Evolutionary conservation across 2,888 invertebrate species (phyloP), one percentile per base, ranked within the genome.

Genomic region (Caenorhabditis sp.): DNA sequence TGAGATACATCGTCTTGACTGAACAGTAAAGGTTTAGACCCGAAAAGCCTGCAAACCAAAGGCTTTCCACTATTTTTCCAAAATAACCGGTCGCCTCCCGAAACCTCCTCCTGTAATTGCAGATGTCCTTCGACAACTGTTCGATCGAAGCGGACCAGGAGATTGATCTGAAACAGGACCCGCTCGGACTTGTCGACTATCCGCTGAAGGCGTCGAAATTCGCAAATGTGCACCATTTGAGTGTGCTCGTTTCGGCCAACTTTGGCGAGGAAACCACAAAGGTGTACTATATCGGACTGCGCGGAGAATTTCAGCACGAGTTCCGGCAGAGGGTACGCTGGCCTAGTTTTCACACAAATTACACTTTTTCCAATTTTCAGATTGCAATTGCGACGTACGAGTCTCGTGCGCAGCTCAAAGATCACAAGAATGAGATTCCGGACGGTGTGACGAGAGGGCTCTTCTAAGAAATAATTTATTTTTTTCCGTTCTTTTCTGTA

Each of bases 61-160:
- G n/a, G n/a, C n/a, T n/a, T n/a, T n/a, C n/a, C n/a, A n/a, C n/a
- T n/a, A n/a, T n/a, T n/a, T n/a, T n/a, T n/a, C n/a, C n/a, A n/a
- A n/a, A n/a, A n/a, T n/a, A n/a, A n/a, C n/a, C n/a, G n/a, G n/a
- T n/a, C n/a, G n/a, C n/a, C n/a, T n/a, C 32, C 32, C 6, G 7
- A 6, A 32, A 32, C 11, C 11, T 24, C 62, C 11, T 83, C 62
- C 84, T n/a, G n/a, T n/a, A n/a, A n/a, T n/a, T n/a, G n/a, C 95
- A 96, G 83, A 97, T 98, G 96, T 94, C 95, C 22, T 98, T 99
- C 91, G 96, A 96, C 91, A 94, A 96, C 91, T 92, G 92, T 1
- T 87, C 90, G 9, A 90, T 91, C 56, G 92, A 92, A 85, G 79
- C 85, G 9, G 88, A 85, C 11, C 88, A 88, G 53, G 85, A 86